Evolutionary conservation across 1,140 invertebrate species (phyloP), one percentile per base, ranked within the genome.

Genomic region (Lethrus apterus): DNA sequence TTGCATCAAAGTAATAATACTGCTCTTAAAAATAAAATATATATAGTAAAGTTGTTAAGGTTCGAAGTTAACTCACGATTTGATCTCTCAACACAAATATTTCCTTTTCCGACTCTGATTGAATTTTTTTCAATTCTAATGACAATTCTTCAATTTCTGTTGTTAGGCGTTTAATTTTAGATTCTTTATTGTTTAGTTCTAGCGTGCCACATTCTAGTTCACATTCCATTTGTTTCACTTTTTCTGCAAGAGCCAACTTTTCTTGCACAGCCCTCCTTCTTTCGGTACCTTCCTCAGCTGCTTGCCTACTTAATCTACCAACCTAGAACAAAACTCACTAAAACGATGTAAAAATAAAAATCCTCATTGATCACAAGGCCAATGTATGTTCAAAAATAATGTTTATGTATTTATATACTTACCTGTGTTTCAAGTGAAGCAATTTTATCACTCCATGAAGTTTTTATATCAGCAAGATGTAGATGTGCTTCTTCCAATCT

Each of bases 401-500:
- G 23, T 38, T 18, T 20, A n/a, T 2, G 10, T 3, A 21, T n/a
- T 9, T 41, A 21, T 9, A 38, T n/a, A 62, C 48, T 64, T 26
- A 86, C 83, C 74, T 93, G 87, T 3, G 85, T 87, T 65, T 92
- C 89, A 8, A 92, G 63, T 3, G 84, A 80, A 3, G 86, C 80
- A 52, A 92, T 91, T 63, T 91, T 89, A 17, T 83, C 81, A 57
- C 86, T 90, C 89, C 88, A 92, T 0, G 84, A 86, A 1, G 84
- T 86, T 62, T 92, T 92, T 49, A 92, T 88, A 55, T 92, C 86
- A 0, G 85, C 81, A 1, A 93, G 63, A 63, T 91, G 87, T 49
- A 91, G 70, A 59, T 89, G 83, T 0, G 84, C 76, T 59, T 93
- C 89, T 52, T 89, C 84, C 14, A 92, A 64, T 52, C 86, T 80